Evolutionary conservation across 2,113 vertebrate species (phyloP).

Genomic region (Dasyprocta punctata): DNA sequence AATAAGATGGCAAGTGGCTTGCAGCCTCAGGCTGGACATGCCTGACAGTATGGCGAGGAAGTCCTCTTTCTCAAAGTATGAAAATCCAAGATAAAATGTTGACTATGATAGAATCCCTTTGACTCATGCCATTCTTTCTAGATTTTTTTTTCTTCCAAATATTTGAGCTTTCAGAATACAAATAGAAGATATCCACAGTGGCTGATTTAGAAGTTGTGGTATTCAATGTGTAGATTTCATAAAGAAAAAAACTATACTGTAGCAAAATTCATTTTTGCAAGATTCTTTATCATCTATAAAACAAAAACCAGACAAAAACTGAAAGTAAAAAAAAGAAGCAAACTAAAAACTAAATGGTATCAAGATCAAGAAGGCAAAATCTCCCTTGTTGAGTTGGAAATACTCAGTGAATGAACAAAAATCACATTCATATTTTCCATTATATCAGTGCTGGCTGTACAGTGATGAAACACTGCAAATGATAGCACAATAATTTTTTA

Average conservation of each 20-base stretch:
- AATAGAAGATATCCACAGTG: background rate
- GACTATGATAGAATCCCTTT: slow-evolving; percentile 19
- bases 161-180: background rate
- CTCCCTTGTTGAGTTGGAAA: background rate
- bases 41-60: background rate
- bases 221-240: slow-evolving; percentile 22
- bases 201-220: slow-evolving; percentile 33
- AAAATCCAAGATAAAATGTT: slow-evolving; percentile 50
- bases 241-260: background rate
- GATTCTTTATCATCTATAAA: slow-evolving; percentile 12
- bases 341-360: background rate
- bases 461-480: slow-evolving; percentile 2
- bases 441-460: background rate
- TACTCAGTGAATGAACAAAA: slow-evolving; percentile 25
- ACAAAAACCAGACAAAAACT: background rate
- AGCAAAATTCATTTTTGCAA: slow-evolving; percentile 7
- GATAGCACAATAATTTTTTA: background rate
- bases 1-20: background rate
- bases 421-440: background rate
- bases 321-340: background rate
- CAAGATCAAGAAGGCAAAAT: slow-evolving; percentile 23
- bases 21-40: background rate
- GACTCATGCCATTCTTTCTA: background rate
- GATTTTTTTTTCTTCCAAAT: background rate
- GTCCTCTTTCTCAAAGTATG: slow-evolving; percentile 36